These are phyloP conservation scores for Salpingus planirostris DNA, from an alignment of 2,888 invertebrate genomes.

Conservation along the genomic window DNA sequence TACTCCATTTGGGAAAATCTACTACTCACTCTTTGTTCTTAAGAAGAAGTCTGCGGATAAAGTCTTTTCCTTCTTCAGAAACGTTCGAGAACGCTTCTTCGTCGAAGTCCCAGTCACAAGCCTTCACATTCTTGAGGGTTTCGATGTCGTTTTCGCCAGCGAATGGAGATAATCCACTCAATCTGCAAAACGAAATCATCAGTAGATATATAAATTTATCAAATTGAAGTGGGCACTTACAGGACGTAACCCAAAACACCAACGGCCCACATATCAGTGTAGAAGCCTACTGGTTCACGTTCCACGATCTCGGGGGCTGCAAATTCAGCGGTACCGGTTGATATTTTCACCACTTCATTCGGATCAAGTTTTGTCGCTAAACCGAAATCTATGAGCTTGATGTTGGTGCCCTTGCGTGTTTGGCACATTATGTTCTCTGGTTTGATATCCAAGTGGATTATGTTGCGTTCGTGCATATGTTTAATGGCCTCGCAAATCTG, in stretches of 20 bases:
- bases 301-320: constrained; percentile 99
- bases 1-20: background rate
- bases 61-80: constrained; percentile 96
- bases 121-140: constrained; percentile 95
- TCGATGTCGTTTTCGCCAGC: constrained; percentile 98
- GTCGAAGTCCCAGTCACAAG: constrained; percentile 99
- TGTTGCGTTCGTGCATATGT: constrained; percentile 99
- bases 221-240: constrained; percentile 51
- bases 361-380: constrained; percentile 96
- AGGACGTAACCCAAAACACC: constrained; percentile 97
- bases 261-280: constrained; percentile 99
- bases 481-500: constrained; percentile 96
- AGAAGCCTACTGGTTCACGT: constrained; percentile 97
- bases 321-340: constrained; percentile 98
- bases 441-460: constrained; percentile 93
- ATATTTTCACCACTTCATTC: constrained; percentile 97
- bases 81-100: constrained; percentile 89
- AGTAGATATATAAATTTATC: too few species aligned
- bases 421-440: constrained; percentile 99
- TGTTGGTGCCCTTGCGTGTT: constrained; percentile 86
- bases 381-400: constrained; percentile 99
- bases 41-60: constrained; percentile 84
- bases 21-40: constrained; percentile 82
- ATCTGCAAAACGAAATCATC: constrained; percentile 50
- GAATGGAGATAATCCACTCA: constrained; percentile 97